Evolutionary conservation across 2,113 vertebrate genomes (phyloP), one percentile per base, ranked within the genome.

Genomic region (Cricetomys ansorgei): DNA sequence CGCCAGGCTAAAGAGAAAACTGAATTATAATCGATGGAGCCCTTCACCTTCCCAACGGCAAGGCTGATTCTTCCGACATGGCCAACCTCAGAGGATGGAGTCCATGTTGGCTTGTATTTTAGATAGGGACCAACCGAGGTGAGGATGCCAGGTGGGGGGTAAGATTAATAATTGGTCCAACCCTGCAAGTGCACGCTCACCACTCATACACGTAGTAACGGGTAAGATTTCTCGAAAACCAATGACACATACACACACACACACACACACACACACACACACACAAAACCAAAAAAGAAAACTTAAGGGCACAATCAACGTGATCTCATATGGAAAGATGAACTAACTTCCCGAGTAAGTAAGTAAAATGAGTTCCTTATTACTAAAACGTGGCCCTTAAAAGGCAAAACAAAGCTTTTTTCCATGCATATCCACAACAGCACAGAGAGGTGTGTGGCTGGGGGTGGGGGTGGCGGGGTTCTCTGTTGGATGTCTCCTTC

Each of bases 1-100:
- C 75, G 7, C 0, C 0, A 19, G 25, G 55, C 80, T 94, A 70
- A 94, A 86, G 81, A 95, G 79, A 94, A 94, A 98, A 91, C 57
- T 29, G 34, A 87, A 81, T 80, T 79, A 40, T 29, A 83, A 75
- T 89, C 59, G 55, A 45, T 73, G 25, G 40, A 25, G 48, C 67
- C 67, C 93, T 91, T 91, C 81, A 69, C 43, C 93, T 94, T 85
- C 80, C 77, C 34, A 64, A 62, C 45, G 83, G 70, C 48, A 55
- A 1, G 0, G 13, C 81, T 70, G 53, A 21, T 40, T 53, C 57
- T 40, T 53, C 57, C 21, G 48, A 94, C 94, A 79, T 3, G 34
- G 55, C 73, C 53, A 16, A 73, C 50, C 21, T 86, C 34, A 4
- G 73, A 79, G 65, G 53, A 70, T 1, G 3, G 43, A 37, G 53